Base-by-base conservation (phyloP, 2,113 vertebrate species). In the Scortum barcoo region DNA sequence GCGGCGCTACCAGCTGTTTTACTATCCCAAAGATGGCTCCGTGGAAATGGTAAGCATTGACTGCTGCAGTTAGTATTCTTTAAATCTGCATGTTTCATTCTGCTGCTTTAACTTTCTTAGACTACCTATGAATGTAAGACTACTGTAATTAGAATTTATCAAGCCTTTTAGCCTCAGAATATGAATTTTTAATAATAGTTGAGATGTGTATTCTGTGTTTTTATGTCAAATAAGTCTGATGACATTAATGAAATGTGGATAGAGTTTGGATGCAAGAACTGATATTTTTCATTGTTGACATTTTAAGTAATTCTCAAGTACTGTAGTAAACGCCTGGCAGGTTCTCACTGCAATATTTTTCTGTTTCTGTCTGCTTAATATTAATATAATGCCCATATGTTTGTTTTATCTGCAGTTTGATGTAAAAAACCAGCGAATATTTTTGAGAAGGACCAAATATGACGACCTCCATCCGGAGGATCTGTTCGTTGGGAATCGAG, bases 401-500 rank as follows among this genome's bases (percentile, higher is more conserved):
- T 57, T 83, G 7, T 81, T 81, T 8, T 72, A 82, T 58, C 83
- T 87, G 50, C 89, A 99, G 98, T 97, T 97, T 83, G 98, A 99
- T 20, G 88, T 98, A 46, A 99, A 99, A 93, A 98, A 97, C 86
- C 98, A 95, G 50, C 95, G 96, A 20, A 94, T 91, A 22, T 99
- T 99, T 85, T 88, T 99, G 85, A 96, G 95, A 77, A 92, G 97
- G 82, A 99, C 96, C 46, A 96, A 92, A 84, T 98, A 97, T 40
- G 95, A 97, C 0, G 93, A 92, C n/a, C 72, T 99, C 13, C 95
- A 94, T 40, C 89, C 93, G 2, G 96, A 98, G 86, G 97, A 99
- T 91, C 93, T 99, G 40, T 99, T 97, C 46, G 92, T 99, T 69
- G 98, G 98, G 84, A 98, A 96, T 90, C 97, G 95, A 71, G 95